Conservation (phyloP, 1,140 invertebrate genomes). For the Papilio polytes region DNA sequence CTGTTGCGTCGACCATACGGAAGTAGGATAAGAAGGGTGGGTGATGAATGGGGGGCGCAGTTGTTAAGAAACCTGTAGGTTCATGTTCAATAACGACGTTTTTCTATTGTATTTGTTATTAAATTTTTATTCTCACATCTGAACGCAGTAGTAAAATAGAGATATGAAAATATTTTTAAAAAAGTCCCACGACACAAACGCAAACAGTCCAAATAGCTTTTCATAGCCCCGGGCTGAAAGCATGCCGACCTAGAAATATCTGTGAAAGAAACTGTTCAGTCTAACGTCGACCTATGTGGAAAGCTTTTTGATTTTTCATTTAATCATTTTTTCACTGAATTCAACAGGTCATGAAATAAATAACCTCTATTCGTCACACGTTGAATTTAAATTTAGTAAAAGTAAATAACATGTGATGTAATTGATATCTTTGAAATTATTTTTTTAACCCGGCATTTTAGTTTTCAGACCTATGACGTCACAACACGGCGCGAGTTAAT, state of each 20-base stretch:
- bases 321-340: background rate
- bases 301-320: background rate
- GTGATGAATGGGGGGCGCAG: background rate
- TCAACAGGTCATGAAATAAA: background rate
- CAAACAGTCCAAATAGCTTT: conserved; percentile 25
- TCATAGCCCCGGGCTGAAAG: conserved; percentile 14
- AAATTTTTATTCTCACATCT: background rate
- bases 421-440: background rate
- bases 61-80: background rate
- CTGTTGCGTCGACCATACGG: too few species aligned
- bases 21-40: too few species aligned
- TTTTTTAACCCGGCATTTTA: too few species aligned
- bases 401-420: background rate
- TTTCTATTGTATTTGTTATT: too few species aligned
- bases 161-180: background rate
- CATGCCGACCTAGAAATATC: conserved; percentile 20
- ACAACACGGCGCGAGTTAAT: too few species aligned
- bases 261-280: conserved; percentile 3
- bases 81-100: too few species aligned
- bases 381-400: background rate
- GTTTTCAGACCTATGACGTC: too few species aligned
- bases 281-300: background rate
- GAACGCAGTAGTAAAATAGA: background rate
- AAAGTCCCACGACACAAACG: conserved; percentile 7
- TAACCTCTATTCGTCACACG: background rate